phyloP scores from a whole-genome alignment of 2,797 vertebrate species.

The Lophotriccus pileatus region DNA sequence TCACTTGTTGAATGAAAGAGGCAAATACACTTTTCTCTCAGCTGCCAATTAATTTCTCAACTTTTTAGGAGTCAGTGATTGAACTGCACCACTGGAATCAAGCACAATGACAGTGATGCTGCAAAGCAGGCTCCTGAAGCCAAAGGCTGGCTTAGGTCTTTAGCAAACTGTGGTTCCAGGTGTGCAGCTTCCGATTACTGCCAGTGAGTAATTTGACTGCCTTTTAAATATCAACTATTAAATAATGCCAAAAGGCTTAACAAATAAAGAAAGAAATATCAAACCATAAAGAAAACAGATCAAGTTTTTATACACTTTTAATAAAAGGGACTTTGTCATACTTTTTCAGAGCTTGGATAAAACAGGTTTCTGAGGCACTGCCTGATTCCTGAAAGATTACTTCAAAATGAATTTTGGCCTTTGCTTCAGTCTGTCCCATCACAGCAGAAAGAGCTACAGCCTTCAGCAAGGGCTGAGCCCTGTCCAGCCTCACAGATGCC shows the following conservation, averaged over 20 bases:
- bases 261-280: background rate
- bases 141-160: background rate
- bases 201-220: background rate
- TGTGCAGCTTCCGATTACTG: background rate
- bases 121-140: background rate
- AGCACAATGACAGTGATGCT: background rate
- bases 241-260: background rate
- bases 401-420: background rate
- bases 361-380: background rate
- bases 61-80: background rate
- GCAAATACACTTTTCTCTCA: background rate
- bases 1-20: background rate
- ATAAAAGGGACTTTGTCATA: background rate
- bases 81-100: background rate
- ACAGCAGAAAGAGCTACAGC: background rate
- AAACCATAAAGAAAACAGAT: background rate
- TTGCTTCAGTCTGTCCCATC: background rate
- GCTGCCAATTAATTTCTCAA: background rate
- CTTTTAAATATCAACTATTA: background rate
- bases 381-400: background rate
- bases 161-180: background rate
- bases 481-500: background rate
- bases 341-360: background rate
- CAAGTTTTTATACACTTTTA: background rate
- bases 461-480: background rate